Evolutionary conservation across 2,888 invertebrate species (phyloP).

Genomic region (Protula sp.): DNA sequence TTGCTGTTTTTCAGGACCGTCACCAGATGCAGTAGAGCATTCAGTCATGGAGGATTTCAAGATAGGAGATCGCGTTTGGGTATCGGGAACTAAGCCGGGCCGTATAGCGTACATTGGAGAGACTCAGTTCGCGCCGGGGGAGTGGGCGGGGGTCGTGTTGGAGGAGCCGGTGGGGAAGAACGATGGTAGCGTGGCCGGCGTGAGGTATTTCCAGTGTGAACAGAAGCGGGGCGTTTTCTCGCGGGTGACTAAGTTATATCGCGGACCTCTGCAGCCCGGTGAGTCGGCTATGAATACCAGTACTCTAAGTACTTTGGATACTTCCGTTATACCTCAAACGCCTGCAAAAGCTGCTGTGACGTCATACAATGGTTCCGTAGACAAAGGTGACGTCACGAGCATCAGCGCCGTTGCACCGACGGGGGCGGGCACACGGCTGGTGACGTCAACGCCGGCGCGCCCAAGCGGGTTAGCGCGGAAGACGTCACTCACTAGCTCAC

Average conservation of each 20-base stretch:
- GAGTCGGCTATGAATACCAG: not conserved
- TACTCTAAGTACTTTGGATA: not conserved
- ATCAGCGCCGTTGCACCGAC: not conserved
- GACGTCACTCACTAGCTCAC: not conserved
- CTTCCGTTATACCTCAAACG: not conserved
- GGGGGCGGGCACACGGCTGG: not conserved
- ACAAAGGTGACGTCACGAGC: too few species aligned
- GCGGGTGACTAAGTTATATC: conserved; percentile 66
- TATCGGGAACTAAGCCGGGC: conserved; percentile 51
- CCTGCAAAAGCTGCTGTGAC: not conserved
- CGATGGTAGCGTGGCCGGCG: conserved; percentile 52
- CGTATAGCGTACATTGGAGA: conserved; percentile 52
- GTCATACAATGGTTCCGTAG: too few species aligned
- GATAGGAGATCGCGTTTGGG: conserved; percentile 88
- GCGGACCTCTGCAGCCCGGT: not conserved
- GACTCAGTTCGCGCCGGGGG: conserved; percentile 52
- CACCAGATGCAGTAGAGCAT: too few species aligned
- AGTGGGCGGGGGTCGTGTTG: conserved; percentile 53
- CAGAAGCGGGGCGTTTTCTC: conserved; percentile 52
- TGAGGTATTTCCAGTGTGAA: conserved; percentile 53
- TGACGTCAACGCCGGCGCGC: not conserved
- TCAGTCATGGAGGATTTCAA: conserved; percentile 90
- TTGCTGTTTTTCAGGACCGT: too few species aligned
- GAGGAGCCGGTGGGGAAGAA: conserved; percentile 53
- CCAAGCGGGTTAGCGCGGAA: not conserved